phyloP scores from a whole-genome alignment of 2,797 vertebrate genomes.

The Malacoraja senta region DNA sequence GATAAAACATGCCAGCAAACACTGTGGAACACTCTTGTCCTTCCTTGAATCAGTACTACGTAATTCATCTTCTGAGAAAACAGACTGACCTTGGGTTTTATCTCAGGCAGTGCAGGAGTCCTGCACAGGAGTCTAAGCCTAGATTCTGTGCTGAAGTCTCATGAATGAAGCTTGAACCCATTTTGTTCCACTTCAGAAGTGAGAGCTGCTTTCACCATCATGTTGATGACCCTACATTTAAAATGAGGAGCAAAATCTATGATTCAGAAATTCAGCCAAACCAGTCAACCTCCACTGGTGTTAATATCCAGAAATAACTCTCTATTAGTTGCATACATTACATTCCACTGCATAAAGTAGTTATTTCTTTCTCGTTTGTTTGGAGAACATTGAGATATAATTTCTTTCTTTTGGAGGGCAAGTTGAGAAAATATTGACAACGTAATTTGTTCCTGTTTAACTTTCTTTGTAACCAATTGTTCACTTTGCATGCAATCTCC shows the following conservation, averaged over 20 bases:
- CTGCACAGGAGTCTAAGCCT: background rate
- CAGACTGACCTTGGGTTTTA: background rate
- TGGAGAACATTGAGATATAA: background rate
- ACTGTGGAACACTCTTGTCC: too few species aligned
- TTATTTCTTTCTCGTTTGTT: background rate
- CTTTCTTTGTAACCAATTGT: slow-evolving; percentile 13
- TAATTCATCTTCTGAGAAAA: background rate
- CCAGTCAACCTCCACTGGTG: background rate
- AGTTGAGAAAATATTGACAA: background rate
- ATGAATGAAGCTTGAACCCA: background rate
- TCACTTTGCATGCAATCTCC: background rate
- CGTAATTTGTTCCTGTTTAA: background rate
- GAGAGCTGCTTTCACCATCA: background rate
- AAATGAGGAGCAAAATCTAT: background rate
- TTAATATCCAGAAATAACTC: background rate
- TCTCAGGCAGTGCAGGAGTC: background rate
- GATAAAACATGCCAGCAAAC: background rate
- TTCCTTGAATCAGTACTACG: background rate
- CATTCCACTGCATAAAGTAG: background rate
- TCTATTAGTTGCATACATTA: background rate
- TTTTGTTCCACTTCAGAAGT: background rate
- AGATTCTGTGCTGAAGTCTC: background rate
- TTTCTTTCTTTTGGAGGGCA: background rate
- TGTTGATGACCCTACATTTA: too few species aligned
- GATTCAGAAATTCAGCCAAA: background rate